These are phyloP conservation scores for Notolabrus celidotus DNA, from an alignment of 2,797 vertebrate species.

Conservation along the genomic window DNA sequence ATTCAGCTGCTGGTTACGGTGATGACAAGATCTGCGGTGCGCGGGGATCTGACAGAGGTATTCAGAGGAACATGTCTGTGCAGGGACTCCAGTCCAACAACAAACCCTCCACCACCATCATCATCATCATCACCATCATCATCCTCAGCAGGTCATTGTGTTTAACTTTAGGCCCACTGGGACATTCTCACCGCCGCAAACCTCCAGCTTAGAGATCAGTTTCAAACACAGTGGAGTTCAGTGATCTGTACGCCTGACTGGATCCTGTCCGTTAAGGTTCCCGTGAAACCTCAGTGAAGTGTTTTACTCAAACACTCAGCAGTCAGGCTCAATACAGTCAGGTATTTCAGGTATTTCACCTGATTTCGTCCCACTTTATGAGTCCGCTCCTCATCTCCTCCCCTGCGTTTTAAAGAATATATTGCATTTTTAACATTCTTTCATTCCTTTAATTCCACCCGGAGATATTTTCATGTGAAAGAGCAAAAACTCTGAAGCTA, in stretches of 20 bases:
- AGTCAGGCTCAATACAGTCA: neutral
- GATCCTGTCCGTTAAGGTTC: too few relatives aligned
- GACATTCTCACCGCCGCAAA: too few relatives aligned
- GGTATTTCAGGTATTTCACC: neutral
- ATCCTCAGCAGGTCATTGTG: neutral
- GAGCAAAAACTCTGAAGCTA: neutral
- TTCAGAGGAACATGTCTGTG: conserved; percentile 60
- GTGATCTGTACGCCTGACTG: too few relatives aligned
- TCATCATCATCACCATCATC: neutral
- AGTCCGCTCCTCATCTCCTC: neutral
- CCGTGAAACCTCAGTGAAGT: too few relatives aligned
- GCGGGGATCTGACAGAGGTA: conserved; percentile 63
- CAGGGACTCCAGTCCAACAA: conserved; percentile 45
- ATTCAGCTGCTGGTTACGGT: conserved; percentile 67
- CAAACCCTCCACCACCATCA: neutral
- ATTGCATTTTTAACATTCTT: neutral
- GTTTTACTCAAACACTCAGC: neutral
- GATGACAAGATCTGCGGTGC: conserved; percentile 52
- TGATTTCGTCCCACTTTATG: neutral
- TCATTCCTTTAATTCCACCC: neutral
- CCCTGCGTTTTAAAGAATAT: neutral
- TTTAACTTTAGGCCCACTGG: neutral
- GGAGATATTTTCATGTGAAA: neutral
- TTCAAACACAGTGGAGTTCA: too few relatives aligned
- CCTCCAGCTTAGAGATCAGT: too few relatives aligned